phyloP scores from a whole-genome alignment of 2,797 vertebrate species.

The Amphiprion clarkii region DNA sequence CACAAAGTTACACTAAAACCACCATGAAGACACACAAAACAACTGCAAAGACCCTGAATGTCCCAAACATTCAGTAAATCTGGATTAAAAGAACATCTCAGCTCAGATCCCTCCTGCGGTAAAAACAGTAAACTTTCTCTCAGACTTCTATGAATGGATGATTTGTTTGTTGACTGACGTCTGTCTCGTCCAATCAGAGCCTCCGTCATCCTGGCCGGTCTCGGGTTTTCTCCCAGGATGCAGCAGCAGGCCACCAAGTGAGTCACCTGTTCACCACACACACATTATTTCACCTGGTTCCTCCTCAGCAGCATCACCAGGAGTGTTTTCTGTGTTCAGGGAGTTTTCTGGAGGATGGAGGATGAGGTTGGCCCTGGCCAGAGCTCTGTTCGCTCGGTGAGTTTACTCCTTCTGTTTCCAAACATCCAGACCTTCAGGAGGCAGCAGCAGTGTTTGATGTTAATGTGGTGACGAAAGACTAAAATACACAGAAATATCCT shows the following conservation, averaged over 20 bases:
- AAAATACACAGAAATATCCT: too few relatives aligned
- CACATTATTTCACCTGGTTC: neutral
- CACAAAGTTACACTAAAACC: too few relatives aligned
- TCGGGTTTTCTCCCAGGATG: slow-evolving; percentile 95
- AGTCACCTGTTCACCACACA: slow-evolving; percentile 60
- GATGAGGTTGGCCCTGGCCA: slow-evolving; percentile 96
- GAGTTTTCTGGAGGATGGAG: slow-evolving; percentile 99
- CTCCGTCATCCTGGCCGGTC: slow-evolving; percentile 94
- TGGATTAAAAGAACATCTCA: too few relatives aligned
- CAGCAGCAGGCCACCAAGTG: slow-evolving; percentile 96
- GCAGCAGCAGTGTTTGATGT: too few relatives aligned
- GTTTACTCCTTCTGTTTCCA: slow-evolving; percentile 32
- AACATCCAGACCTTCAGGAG: too few relatives aligned
- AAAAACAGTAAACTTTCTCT: too few relatives aligned
- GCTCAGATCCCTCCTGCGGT: too few relatives aligned
- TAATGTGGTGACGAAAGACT: too few relatives aligned
- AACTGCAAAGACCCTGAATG: too few relatives aligned
- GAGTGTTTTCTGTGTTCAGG: slow-evolving; percentile 77
- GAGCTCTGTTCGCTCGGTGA: slow-evolving; percentile 95
- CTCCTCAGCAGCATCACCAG: neutral
- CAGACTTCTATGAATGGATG: too few relatives aligned
- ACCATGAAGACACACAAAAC: too few relatives aligned
- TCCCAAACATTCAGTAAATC: too few relatives aligned
- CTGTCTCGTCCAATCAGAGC: slow-evolving; percentile 84
- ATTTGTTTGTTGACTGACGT: slow-evolving; percentile 4